phyloP scores from a whole-genome alignment of 2,113 vertebrate species.

The Tangachromis dhanisi region DNA sequence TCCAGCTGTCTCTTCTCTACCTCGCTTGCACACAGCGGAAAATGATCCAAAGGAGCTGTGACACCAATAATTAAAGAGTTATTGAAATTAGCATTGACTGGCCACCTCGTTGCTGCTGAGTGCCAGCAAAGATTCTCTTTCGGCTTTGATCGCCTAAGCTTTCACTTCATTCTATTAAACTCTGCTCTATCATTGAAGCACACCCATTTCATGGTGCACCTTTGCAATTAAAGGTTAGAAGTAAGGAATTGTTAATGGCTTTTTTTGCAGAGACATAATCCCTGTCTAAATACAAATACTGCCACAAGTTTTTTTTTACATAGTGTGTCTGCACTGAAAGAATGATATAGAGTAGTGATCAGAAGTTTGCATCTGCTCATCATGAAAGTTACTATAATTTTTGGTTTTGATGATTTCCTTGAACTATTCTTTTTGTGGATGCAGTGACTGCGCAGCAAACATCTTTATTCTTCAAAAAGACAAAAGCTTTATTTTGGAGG shows the following conservation, averaged over 20 bases:
- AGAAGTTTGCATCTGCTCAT: not conserved
- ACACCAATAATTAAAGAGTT: constrained; percentile 61
- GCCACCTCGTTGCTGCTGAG: constrained; percentile 30
- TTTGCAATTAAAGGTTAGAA: not conserved
- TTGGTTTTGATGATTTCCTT: not conserved
- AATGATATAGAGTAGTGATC: not conserved
- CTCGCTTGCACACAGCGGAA: not conserved
- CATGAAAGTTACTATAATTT: not conserved
- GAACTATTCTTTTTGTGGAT: not conserved
- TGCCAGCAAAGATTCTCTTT: constrained; percentile 28
- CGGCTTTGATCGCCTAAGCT: constrained; percentile 33
- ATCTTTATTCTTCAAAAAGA: not conserved
- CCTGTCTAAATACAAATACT: not conserved
- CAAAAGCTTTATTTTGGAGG: not conserved
- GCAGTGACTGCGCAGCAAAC: not conserved
- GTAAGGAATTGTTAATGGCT: not conserved
- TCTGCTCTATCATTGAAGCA: not conserved
- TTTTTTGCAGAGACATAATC: not conserved
- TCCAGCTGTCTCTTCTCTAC: not conserved
- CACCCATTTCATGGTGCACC: not conserved
- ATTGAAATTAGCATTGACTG: constrained; percentile 59
- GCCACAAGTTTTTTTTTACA: not conserved
- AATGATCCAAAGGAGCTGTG: constrained; percentile 49
- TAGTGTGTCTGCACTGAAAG: not conserved
- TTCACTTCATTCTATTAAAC: constrained; percentile 24